phyloP scores from a whole-genome alignment of 2,113 vertebrate genomes.

The Macaca fascicularis region T2T-MFA8v1.1 NC_088389.1:67073501-67074000 shows the following conservation, averaged over 20 bases:
- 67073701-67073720: background rate
- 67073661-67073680: background rate
- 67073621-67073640: background rate
- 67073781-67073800: background rate
- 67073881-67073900: conserved; percentile 3
- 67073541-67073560: background rate
- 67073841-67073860: conserved; percentile 23
- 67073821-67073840: conserved; percentile 54
- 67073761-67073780: background rate
- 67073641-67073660: conserved; percentile 29
- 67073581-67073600: background rate
- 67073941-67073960: conserved; percentile 36
- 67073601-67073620: background rate
- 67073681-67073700: background rate
- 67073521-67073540: background rate
- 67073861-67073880: background rate
- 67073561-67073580: background rate
- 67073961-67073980: background rate
- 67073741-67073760: background rate
- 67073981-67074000: background rate
- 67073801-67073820: conserved; percentile 22
- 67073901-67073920: conserved; percentile 7
- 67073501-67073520: background rate
- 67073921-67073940: background rate
- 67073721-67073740: background rate